Percentiles rank a stretch among this genome's conserved stretches.
phyloP scores from a whole-genome alignment of 2,888 invertebrate species.

The Proisotoma minuta region DNA sequence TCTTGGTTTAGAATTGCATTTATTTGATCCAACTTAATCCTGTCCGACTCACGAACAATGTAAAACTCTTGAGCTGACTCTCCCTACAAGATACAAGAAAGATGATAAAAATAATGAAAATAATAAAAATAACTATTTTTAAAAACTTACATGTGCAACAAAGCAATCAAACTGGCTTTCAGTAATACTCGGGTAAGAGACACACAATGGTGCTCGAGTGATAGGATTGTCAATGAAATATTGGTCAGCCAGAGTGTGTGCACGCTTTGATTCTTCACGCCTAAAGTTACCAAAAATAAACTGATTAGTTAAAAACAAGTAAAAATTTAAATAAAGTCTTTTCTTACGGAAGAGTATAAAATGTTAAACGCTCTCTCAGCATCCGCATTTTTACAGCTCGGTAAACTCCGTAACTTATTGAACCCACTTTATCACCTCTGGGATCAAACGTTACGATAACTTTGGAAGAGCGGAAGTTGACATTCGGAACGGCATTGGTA shows the following conservation, averaged over 20 bases:
- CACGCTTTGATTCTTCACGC: conserved; percentile 48
- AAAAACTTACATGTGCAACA: conserved; percentile 57
- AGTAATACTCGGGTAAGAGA: conserved; percentile 58
- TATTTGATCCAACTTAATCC: background rate
- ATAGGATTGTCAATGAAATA: conserved; percentile 47
- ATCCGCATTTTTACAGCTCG: conserved; percentile 67
- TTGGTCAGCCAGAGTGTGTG: conserved; percentile 48
- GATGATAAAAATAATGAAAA: background rate
- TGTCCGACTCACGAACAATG: conserved; percentile 16
- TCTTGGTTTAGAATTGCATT: background rate
- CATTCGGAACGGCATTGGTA: conserved; percentile 23
- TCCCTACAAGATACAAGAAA: conserved; percentile 14
- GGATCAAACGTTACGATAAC: conserved; percentile 39
- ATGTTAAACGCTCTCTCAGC: conserved; percentile 55
- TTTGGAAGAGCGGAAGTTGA: conserved; percentile 39
- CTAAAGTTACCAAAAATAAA: conserved; percentile 20
- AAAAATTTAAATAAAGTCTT: background rate
- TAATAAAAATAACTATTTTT: conserved; percentile 13
- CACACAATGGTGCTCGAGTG: conserved; percentile 52
- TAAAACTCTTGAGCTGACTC: conserved; percentile 33
- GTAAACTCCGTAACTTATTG: conserved; percentile 56
- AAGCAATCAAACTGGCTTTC: conserved; percentile 57
- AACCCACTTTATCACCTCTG: conserved; percentile 35
- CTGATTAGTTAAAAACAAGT: background rate
- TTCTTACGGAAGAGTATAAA: conserved; percentile 56